Percentiles rank a stretch among this genome's conserved stretches.
Evolutionary conservation across 2,888 invertebrate genomes (phyloP).

Genomic region (Apoderus coryli): DNA sequence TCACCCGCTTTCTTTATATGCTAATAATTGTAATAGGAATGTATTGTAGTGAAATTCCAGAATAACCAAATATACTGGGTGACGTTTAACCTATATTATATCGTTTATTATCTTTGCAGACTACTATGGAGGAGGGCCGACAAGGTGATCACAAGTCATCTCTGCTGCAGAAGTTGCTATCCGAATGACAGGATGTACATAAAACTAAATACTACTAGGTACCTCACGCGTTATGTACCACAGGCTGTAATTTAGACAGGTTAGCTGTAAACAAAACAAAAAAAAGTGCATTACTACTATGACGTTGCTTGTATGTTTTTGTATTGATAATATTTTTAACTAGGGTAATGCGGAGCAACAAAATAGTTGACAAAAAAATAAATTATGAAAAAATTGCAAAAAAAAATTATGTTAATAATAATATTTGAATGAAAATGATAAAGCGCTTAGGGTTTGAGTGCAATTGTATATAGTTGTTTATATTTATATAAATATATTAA

Average conservation of each 20-base stretch:
- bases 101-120: too few relatives aligned
- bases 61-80: too few relatives aligned
- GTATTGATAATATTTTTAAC: conserved; percentile 19
- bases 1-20: too few relatives aligned
- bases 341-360: conserved; percentile 26
- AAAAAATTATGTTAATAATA: too few relatives aligned
- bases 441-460: conserved; percentile 32
- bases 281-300: conserved; percentile 35
- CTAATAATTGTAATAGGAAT: too few relatives aligned
- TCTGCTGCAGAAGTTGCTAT: conserved; percentile 72
- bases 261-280: conserved; percentile 35
- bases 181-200: conserved; percentile 40
- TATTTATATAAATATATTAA: conserved; percentile 47
- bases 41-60: too few relatives aligned
- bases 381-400: too few relatives aligned
- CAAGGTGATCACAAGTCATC: conserved; percentile 68
- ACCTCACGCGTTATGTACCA: conserved; percentile 34
- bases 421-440: too few relatives aligned
- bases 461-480: conserved; percentile 36
- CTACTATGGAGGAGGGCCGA: conserved; percentile 59
- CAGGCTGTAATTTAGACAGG: conserved; percentile 37
- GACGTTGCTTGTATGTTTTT: conserved; percentile 30
- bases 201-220: conserved; percentile 34
- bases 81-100: too few relatives aligned
- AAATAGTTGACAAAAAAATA: not conserved